These are phyloP conservation scores for Aphelinus atriplicis DNA, from an alignment of 1,140 invertebrate species.

Conservation along the genomic window DNA sequence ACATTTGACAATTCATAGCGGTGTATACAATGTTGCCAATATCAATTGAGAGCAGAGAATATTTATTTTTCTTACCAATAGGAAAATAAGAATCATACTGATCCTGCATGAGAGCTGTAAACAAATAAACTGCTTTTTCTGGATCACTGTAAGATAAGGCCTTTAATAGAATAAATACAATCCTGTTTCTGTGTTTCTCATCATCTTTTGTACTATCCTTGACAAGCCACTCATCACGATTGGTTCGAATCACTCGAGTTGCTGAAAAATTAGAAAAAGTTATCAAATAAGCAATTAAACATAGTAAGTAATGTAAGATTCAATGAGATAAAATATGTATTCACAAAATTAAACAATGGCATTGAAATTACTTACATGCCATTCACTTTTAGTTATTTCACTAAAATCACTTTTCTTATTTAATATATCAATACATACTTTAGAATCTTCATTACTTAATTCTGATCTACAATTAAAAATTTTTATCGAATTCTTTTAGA, in stretches of 20 bases:
- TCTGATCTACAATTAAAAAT: neutral
- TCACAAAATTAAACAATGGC: conserved; percentile 22
- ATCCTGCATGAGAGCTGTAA: conserved; percentile 47
- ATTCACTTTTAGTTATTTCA: conserved; percentile 13
- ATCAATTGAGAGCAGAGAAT: conserved; percentile 1
- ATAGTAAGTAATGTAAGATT: conserved; percentile 27
- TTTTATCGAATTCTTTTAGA: neutral
- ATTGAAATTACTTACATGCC: conserved; percentile 34
- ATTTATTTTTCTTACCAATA: conserved; percentile 48
- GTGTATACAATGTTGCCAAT: neutral
- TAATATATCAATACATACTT: conserved; percentile 29
- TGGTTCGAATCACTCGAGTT: conserved; percentile 39
- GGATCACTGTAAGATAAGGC: conserved; percentile 39
- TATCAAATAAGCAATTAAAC: conserved; percentile 8
- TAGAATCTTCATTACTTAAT: conserved; percentile 33
- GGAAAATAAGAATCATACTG: conserved; percentile 46
- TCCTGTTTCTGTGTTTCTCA: conserved; percentile 29
- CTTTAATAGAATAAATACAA: conserved; percentile 45
- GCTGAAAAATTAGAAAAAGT: conserved; percentile 28
- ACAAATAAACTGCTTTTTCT: conserved; percentile 47
- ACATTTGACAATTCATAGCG: too few species aligned
- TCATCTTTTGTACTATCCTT: conserved; percentile 33
- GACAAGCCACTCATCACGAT: conserved; percentile 40
- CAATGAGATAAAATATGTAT: conserved; percentile 28
- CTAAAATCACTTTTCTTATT: neutral